Conservation (phyloP, 2,797 vertebrate species). For the Syngnathus acus region DNA sequence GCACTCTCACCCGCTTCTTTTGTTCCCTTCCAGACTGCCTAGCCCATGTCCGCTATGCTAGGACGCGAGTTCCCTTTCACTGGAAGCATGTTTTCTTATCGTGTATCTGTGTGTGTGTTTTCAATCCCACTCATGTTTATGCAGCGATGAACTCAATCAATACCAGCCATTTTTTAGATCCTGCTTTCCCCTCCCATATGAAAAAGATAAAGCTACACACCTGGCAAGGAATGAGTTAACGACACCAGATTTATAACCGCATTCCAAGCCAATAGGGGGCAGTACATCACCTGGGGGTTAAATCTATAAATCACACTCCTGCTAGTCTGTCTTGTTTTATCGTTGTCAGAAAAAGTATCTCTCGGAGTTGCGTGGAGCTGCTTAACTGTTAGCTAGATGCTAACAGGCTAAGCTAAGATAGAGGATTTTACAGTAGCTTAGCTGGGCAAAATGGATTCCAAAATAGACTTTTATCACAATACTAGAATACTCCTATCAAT, state of each 20-base stretch:
- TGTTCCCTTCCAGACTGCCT: conserved; percentile 46
- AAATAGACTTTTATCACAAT: background rate
- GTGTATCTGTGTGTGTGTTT: conserved; percentile 11
- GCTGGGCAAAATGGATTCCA: background rate
- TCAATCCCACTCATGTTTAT: conserved; percentile 2
- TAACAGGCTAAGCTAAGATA: background rate
- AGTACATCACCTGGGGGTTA: background rate
- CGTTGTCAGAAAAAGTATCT: background rate
- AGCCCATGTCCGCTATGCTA: conserved; percentile 57
- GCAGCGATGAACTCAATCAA: background rate
- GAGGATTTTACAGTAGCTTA: background rate
- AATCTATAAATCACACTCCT: background rate
- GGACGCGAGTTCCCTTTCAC: conserved; percentile 33
- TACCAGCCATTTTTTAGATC: too few relatives aligned
- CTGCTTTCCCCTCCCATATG: too few relatives aligned
- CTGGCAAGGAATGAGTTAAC: background rate
- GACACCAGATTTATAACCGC: conserved; percentile 6
- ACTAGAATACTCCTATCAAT: conserved; percentile 39
- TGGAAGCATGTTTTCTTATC: conserved; percentile 20
- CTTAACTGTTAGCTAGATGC: background rate
- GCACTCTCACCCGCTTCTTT: conserved; percentile 47
- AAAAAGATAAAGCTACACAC: too few relatives aligned
- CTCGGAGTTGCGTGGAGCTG: background rate
- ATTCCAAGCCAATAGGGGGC: conserved; percentile 1
- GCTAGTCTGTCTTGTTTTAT: background rate